Evolutionary conservation across 1,140 invertebrate genomes (phyloP).

Genomic region (Procambarus virginalis): DNA sequence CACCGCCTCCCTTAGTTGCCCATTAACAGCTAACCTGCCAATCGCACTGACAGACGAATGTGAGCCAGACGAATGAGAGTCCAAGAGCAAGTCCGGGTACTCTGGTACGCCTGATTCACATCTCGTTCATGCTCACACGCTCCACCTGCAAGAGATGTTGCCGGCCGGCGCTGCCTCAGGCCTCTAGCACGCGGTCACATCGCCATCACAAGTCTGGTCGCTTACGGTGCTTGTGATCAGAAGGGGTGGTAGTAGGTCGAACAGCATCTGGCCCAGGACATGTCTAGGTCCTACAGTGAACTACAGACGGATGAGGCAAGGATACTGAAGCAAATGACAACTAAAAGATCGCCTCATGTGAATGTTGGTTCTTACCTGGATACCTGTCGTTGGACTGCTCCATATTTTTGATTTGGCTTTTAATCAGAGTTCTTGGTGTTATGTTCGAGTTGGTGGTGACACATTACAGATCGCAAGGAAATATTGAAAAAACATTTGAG

Average conservation of each 20-base stretch:
- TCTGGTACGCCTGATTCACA: constrained; percentile 27
- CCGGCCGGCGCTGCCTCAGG: constrained; percentile 57
- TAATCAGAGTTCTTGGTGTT: constrained; percentile 65
- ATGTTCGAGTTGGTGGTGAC: constrained; percentile 28
- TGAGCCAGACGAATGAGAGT: constrained; percentile 17
- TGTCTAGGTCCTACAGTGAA: constrained; percentile 65
- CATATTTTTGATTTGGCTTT: constrained; percentile 44
- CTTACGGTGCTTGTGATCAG: constrained; percentile 66
- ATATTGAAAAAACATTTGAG: constrained; percentile 34
- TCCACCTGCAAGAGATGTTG: constrained; percentile 52
- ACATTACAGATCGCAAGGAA: constrained; percentile 49
- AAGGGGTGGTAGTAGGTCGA: constrained; percentile 48
- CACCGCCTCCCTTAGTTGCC: constrained; percentile 62
- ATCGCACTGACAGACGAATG: constrained; percentile 39
- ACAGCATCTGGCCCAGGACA: constrained; percentile 58
- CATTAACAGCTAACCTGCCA: constrained; percentile 64
- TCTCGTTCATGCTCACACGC: constrained; percentile 46
- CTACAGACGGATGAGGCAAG: constrained; percentile 65
- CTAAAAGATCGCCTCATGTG: constrained; percentile 62
- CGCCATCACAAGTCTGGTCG: constrained; percentile 63
- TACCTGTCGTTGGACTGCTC: constrained; percentile 61
- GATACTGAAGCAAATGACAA: constrained; percentile 64
- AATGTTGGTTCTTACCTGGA: constrained; percentile 63
- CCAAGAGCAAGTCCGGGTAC: constrained; percentile 40
- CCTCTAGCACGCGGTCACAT: constrained; percentile 52